These are phyloP conservation scores for Varecia variegata DNA, from an alignment of 2,797 vertebrate genomes.

Conservation along the genomic window DNA sequence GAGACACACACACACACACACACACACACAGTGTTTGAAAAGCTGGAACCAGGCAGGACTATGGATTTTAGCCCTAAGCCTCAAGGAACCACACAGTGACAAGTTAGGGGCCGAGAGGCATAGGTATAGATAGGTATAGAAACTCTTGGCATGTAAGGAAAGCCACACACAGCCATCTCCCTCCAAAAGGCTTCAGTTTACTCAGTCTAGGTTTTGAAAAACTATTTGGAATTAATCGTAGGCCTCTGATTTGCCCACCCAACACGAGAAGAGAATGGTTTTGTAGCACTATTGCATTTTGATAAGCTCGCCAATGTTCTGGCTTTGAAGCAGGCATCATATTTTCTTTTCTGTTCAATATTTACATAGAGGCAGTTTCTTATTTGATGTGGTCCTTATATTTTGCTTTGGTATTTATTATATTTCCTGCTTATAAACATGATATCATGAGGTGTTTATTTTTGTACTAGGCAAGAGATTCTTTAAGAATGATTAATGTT, in stretches of 20 bases:
- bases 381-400: slow-evolving; percentile 42
- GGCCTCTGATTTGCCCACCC: slow-evolving; percentile 1
- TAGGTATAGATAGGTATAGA: too few species aligned
- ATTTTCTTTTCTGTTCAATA: background rate
- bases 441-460: slow-evolving; percentile 51
- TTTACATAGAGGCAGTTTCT: slow-evolving; percentile 38
- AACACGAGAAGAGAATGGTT: background rate
- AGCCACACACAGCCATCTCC: background rate
- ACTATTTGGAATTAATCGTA: background rate
- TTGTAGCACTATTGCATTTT: background rate
- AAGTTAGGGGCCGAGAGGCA: background rate
- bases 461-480: slow-evolving; percentile 35
- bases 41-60: background rate
- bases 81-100: background rate
- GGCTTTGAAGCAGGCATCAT: slow-evolving; percentile 26
- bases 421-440: slow-evolving; percentile 59
- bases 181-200: background rate
- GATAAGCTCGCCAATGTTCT: background rate
- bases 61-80: background rate
- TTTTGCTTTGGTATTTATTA: slow-evolving; percentile 62
- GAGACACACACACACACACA: too few species aligned
- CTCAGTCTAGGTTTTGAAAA: slow-evolving; percentile 8
- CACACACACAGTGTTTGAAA: background rate
- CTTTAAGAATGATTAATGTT: slow-evolving; percentile 18
- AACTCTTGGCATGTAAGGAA: background rate